phyloP scores from a whole-genome alignment of 2,113 vertebrate genomes.

The Sinocyclocheilus anophthalmus region DNA sequence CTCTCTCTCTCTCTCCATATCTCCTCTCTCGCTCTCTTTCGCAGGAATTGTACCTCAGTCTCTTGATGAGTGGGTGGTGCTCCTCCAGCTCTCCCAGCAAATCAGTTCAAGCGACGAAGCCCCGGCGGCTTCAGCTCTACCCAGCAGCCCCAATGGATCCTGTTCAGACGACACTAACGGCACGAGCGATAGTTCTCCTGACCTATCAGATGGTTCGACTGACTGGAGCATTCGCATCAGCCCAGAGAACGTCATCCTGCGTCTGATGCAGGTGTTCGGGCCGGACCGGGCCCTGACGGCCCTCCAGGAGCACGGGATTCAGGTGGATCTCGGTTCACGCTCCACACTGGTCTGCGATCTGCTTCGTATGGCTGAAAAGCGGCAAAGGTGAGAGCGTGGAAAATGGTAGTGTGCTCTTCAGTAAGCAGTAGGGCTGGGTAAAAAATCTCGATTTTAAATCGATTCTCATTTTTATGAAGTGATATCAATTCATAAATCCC shows the following conservation, averaged over 20 bases:
- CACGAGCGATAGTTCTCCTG: neutral
- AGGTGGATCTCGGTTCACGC: slow-evolving; percentile 78
- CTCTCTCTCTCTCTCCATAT: too few species aligned
- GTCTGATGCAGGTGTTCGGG: slow-evolving; percentile 83
- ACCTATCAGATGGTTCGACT: slow-evolving; percentile 62
- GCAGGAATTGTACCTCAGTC: slow-evolving; percentile 85
- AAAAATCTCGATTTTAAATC: too few species aligned
- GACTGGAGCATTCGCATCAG: slow-evolving; percentile 75
- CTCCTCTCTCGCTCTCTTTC: too few species aligned
- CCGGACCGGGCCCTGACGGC: slow-evolving; percentile 82
- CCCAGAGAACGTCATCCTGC: slow-evolving; percentile 83
- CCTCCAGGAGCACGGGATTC: slow-evolving; percentile 83
- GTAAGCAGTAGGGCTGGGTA: neutral
- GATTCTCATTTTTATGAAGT: too few species aligned
- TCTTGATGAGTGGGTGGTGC: slow-evolving; percentile 88
- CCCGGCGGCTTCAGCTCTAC: slow-evolving; percentile 30
- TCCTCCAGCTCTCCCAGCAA: slow-evolving; percentile 82
- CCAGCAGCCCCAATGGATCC: slow-evolving; percentile 7
- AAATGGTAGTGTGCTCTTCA: neutral
- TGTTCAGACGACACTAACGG: neutral
- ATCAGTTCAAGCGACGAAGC: slow-evolving; percentile 51
- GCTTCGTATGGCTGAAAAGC: slow-evolving; percentile 88
- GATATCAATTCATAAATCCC: too few species aligned
- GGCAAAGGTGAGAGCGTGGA: slow-evolving; percentile 85
- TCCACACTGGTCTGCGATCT: slow-evolving; percentile 86